Evolutionary conservation across 2,888 invertebrate genomes (phyloP), one percentile per base, ranked within the genome.

Genomic region (Tenthredo notha): DNA sequence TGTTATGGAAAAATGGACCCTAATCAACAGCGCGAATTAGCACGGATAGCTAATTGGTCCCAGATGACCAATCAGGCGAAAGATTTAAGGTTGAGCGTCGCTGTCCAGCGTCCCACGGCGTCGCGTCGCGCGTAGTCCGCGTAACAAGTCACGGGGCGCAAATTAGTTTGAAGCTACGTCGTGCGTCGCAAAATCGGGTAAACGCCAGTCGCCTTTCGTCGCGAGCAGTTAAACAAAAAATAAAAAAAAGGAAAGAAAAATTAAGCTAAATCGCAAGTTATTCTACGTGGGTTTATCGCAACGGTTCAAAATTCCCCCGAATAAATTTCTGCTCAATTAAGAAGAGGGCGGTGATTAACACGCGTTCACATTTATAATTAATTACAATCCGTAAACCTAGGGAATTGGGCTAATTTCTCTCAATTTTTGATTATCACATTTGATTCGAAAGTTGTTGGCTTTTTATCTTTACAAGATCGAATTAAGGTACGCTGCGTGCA

Each of bases 121-220:
- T 74, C 72, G 29, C 40, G 37, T 72, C 72, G 50, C 50, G 77
- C 21, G 10, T 74, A 10, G 25, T 25, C 54, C n/a, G 50, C 50
- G 50, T 50, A 77, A 54, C 77, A 54, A 77, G 77, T 77, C 77
- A 77, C 77, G 77, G 54, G 7, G 77, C 10, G 54, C 25, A 77
- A 77, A 77, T 77, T 77, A 77, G 77, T 77, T 54, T 77, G 77
- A 77, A 77, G n/a, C 50, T 18, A 77, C 77, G 77, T 18, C 50
- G 9, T 43, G 72, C 77, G 33, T 29, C 50, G 50, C 50, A 6
- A 33, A 15, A 25, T 0, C 43, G n/a, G 72, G 72, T 43, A 43
- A 74, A 74, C 72, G n/a, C 72, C 43, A n/a, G 72, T 40, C 21
- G 43, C 21, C 43, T 25, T 18, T 12, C 33, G 72, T 43, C 72